A percentile compares a stretch with the other conserved stretches of the same genome.
Evolutionary conservation across 2,797 vertebrate species (phyloP).

Genomic region (Iguana delicatissima): DNA sequence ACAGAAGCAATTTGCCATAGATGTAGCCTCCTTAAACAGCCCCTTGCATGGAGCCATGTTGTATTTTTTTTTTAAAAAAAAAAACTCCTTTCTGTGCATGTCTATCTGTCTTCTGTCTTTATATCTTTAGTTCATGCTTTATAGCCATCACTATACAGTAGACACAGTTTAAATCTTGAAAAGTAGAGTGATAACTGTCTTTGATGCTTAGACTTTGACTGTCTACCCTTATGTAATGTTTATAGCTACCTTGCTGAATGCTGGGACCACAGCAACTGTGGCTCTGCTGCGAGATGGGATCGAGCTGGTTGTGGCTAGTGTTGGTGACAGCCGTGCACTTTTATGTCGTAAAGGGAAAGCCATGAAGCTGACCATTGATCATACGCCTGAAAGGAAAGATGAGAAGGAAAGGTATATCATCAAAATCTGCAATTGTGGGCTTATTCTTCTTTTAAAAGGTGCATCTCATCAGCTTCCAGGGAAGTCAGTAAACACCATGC

Average conservation of each 20-base stretch:
- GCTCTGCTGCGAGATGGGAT: slow-evolving; percentile 95
- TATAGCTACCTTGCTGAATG: slow-evolving; percentile 83
- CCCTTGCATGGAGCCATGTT: slow-evolving; percentile 79
- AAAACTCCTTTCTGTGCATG: slow-evolving; percentile 61
- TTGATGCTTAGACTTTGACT: slow-evolving; percentile 35
- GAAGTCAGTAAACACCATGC: background rate
- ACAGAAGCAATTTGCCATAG: background rate
- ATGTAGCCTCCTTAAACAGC: background rate
- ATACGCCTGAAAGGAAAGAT: slow-evolving; percentile 96
- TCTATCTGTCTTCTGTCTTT: slow-evolving; percentile 45
- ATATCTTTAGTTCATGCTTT: slow-evolving; percentile 68
- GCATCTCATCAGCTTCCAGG: background rate
- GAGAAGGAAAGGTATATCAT: slow-evolving; percentile 92
- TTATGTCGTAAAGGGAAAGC: slow-evolving; percentile 95
- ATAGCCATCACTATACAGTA: slow-evolving; percentile 44
- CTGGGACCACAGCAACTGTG: slow-evolving; percentile 96
- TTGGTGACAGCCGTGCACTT: slow-evolving; percentile 96
- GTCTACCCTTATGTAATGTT: slow-evolving; percentile 55
- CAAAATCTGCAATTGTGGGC: background rate
- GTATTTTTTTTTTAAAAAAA: slow-evolving; percentile 44
- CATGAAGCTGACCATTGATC: slow-evolving; percentile 93
- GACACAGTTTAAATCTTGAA: slow-evolving; percentile 45
- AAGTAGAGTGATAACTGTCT: background rate
- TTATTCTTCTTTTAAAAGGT: background rate
- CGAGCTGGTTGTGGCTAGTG: slow-evolving; percentile 95